A percentile compares a stretch with the other conserved stretches of the same genome.
Evolutionary conservation across 2,888 invertebrate species (phyloP).

Genomic region (Crematogaster levior): DNA sequence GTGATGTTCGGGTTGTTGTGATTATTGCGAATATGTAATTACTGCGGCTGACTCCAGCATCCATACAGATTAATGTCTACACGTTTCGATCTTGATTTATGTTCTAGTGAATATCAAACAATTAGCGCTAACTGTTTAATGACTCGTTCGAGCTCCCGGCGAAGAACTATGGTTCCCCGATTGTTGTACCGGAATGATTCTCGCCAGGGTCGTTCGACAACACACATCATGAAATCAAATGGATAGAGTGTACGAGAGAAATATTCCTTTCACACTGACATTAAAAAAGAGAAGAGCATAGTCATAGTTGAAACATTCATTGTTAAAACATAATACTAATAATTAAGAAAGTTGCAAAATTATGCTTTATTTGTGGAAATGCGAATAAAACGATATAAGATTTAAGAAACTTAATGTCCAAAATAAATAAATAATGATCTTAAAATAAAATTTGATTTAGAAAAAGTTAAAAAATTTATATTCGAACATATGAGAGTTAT

Average conservation of each 20-base stretch:
- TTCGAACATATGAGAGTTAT: not conserved
- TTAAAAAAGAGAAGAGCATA: not conserved
- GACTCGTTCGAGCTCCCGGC: conserved; percentile 63
- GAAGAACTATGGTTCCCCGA: conserved; percentile 48
- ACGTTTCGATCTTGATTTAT: conserved; percentile 62
- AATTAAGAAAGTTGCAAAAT: not conserved
- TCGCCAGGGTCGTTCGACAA: conserved; percentile 5
- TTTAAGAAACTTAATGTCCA: not conserved
- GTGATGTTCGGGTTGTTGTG: conserved; percentile 24
- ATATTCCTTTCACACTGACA: conserved; percentile 21
- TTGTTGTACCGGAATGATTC: conserved; percentile 58
- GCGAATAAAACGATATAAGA: not conserved
- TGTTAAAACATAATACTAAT: not conserved
- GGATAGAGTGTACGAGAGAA: conserved; percentile 9
- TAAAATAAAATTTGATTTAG: not conserved
- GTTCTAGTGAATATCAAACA: conserved; percentile 68
- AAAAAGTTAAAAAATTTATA: not conserved
- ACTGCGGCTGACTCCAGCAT: conserved; percentile 50
- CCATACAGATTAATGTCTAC: conserved; percentile 27
- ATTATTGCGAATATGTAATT: conserved; percentile 61
- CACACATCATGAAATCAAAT: conserved; percentile 45
- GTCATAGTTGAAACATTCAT: not conserved
- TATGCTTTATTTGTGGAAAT: not conserved
- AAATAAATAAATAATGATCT: not conserved
- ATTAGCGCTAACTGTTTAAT: conserved; percentile 75